phyloP scores from a whole-genome alignment of 2,113 vertebrate species.

The Brienomyrus longianalis region DNA sequence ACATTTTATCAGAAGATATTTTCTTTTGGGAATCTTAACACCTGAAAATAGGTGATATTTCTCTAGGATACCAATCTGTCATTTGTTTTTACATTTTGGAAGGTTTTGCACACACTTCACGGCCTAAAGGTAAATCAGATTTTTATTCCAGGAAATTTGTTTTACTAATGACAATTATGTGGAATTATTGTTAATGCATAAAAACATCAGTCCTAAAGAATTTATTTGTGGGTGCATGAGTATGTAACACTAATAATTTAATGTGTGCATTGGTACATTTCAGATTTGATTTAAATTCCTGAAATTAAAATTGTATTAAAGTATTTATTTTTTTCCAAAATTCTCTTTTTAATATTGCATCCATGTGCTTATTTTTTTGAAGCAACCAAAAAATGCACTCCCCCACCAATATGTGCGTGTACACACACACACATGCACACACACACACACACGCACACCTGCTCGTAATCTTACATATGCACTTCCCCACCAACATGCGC shows the following conservation, averaged over 20 bases:
- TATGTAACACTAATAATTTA: not conserved
- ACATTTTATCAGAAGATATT: not conserved
- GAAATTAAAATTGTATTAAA: not conserved
- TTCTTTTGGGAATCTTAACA: not conserved
- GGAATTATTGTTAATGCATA: not conserved
- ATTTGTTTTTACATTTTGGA: not conserved
- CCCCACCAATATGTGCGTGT: not conserved
- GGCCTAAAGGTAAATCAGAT: not conserved
- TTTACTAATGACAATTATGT: not conserved
- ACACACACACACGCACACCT: too few species aligned
- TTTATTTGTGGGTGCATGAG: not conserved
- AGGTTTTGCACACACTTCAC: not conserved
- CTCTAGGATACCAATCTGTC: not conserved
- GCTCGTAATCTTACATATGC: too few species aligned
- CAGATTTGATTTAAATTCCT: not conserved
- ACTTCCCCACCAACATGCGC: too few species aligned
- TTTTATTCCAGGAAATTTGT: not conserved
- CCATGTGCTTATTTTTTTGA: not conserved
- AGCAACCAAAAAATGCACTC: not conserved
- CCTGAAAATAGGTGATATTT: not conserved
- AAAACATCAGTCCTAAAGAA: not conserved
- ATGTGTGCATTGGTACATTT: not conserved
- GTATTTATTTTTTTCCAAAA: not conserved
- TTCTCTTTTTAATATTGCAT: not conserved
- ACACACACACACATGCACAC: not conserved